A percentile compares a stretch with the other conserved stretches of the same genome.
phyloP scores from a whole-genome alignment of 1,140 invertebrate genomes.

The Stegodyphus dumicola region DNA sequence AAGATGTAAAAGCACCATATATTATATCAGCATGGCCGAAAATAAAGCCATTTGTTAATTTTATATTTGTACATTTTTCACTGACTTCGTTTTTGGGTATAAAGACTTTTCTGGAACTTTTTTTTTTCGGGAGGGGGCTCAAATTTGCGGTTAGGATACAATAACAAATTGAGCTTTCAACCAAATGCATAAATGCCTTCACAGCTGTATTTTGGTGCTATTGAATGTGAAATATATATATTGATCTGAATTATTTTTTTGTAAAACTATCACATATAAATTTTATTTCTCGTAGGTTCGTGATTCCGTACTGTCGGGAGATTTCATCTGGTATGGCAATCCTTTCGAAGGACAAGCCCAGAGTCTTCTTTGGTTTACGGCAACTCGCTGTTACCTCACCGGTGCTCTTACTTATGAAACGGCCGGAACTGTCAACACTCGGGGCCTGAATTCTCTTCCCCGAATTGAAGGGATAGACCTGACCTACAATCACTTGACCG shows the following conservation, averaged over 20 bases:
- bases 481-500: slow-evolving; percentile 15
- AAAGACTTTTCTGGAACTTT: too few relatives aligned
- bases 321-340: slow-evolving; percentile 25
- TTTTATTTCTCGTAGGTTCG: not conserved
- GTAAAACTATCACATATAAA: not conserved
- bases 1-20: too few relatives aligned
- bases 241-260: not conserved
- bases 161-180: too few relatives aligned
- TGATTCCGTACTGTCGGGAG: slow-evolving; percentile 16
- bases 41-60: too few relatives aligned
- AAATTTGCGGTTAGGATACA: too few relatives aligned
- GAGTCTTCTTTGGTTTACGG: not conserved
- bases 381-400: not conserved
- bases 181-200: too few relatives aligned
- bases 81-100: too few relatives aligned
- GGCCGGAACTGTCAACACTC: slow-evolving; percentile 15
- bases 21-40: too few relatives aligned
- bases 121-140: too few relatives aligned
- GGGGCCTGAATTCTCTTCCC: slow-evolving; percentile 30
- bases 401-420: slow-evolving; percentile 13
- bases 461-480: slow-evolving; percentile 28
- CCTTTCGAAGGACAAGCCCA: slow-evolving; percentile 33
- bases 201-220: too few relatives aligned
- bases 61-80: too few relatives aligned
- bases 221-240: not conserved